These are phyloP conservation scores for Athalia cordata DNA, from an alignment of 2,888 invertebrate genomes.

Conservation along the genomic window DNA sequence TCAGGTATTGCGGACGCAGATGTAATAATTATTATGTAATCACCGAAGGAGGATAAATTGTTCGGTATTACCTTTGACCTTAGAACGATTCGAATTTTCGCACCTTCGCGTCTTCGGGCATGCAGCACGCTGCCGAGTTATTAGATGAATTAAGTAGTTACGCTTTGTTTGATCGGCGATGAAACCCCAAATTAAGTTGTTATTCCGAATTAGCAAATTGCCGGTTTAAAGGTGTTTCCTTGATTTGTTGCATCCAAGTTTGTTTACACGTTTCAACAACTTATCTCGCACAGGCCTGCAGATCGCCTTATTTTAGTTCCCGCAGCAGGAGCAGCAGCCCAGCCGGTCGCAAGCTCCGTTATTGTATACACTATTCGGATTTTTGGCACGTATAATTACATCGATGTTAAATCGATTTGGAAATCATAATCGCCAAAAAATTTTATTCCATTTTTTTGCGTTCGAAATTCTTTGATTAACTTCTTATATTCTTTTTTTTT, in stretches of 20 bases:
- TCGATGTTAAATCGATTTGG: neutral
- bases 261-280: conserved; percentile 39
- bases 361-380: neutral
- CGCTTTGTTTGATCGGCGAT: conserved; percentile 68
- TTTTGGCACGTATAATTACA: neutral
- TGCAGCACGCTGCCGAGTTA: conserved; percentile 52
- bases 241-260: conserved; percentile 63
- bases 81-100: conserved; percentile 41
- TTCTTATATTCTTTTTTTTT: neutral
- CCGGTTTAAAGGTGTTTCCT: conserved; percentile 63
- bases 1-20: conserved; percentile 15
- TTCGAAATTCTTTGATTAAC: neutral
- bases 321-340: neutral
- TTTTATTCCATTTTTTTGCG: neutral
- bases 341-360: too few relatives aligned
- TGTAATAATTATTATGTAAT: conserved; percentile 44
- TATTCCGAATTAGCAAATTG: conserved; percentile 68
- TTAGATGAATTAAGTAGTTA: conserved; percentile 67
- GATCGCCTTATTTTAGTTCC: neutral
- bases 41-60: conserved; percentile 3
- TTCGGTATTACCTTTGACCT: conserved; percentile 40
- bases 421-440: neutral
- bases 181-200: conserved; percentile 69
- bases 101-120: conserved; percentile 43
- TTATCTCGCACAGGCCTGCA: neutral